Evolutionary conservation across 2,113 vertebrate species (phyloP), one percentile per base, ranked within the genome.

Genomic region (Pleuronectes platessa): DNA sequence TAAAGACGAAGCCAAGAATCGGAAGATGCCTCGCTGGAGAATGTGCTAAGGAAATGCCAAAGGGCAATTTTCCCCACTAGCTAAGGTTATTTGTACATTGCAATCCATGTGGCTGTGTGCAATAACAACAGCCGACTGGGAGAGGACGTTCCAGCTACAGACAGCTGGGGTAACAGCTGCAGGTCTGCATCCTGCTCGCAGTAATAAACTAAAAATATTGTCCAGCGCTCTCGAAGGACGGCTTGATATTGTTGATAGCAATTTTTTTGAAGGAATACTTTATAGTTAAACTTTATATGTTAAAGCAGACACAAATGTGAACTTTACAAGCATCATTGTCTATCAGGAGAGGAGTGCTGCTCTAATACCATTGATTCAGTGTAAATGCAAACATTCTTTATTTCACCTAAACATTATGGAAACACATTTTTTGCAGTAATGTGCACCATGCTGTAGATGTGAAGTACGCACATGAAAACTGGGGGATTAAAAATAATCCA

Each of bases 1-100:
- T 86, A 84, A 66, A 82, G 37, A 75, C 45, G 58, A 40, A 60
- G 78, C 73, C 66, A 59, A 79, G 60, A 75, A 71, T 76, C 8
- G 7, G 74, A 71, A 53, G 79, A 85, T 78, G 72, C 60, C 71
- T 79, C 27, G 10, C 58, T 59, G 49, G 68, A 45, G 78, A 86
- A 78, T 81, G 75, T 54, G 53, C 55, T 71, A 8, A 74, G 75
- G 77, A 86, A 85, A 83, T 81, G 69, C 80, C 75, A 78, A 20
- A 0, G 64, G 84, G 79, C 58, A 54, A 74, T 84, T 64, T 60
- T 27, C 72, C 67, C 67, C 72, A 77, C 71, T 59, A 67, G 76
- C 76, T 78, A 26, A 24, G 45, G 53, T 26, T 61, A 70, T 84
- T 74, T 71, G 59, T 84, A 35, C 51, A 60, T 61, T 60, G 68